Conservation (phyloP, 2,113 vertebrate species). For the Furnarius figulus region DNA sequence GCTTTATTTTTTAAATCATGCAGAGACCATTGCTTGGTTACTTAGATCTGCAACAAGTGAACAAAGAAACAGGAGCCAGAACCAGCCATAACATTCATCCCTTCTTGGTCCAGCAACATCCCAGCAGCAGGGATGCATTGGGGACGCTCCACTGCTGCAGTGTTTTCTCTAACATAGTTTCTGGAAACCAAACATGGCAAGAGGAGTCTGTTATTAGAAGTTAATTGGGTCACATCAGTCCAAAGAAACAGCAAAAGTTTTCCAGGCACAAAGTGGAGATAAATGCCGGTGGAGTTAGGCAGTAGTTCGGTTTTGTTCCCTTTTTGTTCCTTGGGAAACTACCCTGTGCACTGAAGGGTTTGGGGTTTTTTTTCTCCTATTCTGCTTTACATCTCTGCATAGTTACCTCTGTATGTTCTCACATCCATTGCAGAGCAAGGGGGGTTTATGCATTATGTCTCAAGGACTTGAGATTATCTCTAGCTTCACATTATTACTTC, state of each 20-base stretch:
- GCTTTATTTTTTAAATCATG: background rate
- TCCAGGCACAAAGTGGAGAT: background rate
- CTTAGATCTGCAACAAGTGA: background rate
- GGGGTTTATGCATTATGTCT: background rate
- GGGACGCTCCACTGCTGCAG: background rate
- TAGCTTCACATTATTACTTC: background rate
- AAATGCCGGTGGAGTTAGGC: no score
- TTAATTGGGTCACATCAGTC: background rate
- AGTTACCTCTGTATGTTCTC: background rate
- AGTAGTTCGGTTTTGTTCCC: background rate
- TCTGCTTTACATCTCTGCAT: background rate
- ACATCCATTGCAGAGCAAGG: background rate
- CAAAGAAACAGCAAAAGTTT: background rate
- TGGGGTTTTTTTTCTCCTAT: background rate
- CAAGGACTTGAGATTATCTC: background rate
- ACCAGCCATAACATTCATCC: background rate
- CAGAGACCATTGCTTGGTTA: background rate
- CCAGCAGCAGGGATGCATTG: accelerated
- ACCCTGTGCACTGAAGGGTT: background rate
- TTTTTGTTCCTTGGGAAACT: background rate
- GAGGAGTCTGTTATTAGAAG: background rate
- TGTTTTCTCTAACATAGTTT: background rate
- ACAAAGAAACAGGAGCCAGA: background rate
- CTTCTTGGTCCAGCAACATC: background rate
- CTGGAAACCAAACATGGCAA: background rate